phyloP scores from a whole-genome alignment of 1,140 invertebrate genomes.

The Magallana ariakensis region DNA sequence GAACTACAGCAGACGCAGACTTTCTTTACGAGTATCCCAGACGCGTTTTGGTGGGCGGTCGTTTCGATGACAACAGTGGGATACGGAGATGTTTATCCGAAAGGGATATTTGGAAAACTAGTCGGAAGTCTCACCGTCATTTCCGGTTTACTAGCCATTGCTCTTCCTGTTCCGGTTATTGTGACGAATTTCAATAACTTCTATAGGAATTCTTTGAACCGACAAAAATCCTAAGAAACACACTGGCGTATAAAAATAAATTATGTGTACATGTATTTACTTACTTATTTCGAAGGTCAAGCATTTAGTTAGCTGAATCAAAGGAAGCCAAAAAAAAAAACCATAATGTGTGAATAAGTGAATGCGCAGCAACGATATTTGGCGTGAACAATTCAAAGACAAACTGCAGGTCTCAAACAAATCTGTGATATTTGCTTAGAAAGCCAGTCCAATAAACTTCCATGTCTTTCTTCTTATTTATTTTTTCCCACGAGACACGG shows the following conservation, averaged over 20 bases:
- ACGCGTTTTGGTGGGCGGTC: slow-evolving; percentile 78
- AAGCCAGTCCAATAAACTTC: slow-evolving; percentile 10
- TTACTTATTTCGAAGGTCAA: neutral
- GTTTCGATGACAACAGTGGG: slow-evolving; percentile 77
- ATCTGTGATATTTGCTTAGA: neutral
- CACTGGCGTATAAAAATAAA: neutral
- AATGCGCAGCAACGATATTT: too few species aligned
- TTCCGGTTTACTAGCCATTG: slow-evolving; percentile 98
- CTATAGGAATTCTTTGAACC: slow-evolving; percentile 82
- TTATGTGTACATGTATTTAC: neutral
- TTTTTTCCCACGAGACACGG: neutral
- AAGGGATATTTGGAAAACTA: slow-evolving; percentile 77
- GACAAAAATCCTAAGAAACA: neutral
- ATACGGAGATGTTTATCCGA: slow-evolving; percentile 74
- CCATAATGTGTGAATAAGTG: too few species aligned
- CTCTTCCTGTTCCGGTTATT: slow-evolving; percentile 98
- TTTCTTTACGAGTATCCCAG: slow-evolving; percentile 77
- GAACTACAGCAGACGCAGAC: slow-evolving; percentile 66
- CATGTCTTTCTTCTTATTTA: slow-evolving; percentile 19
- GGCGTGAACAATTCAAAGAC: neutral
- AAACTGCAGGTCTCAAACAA: neutral
- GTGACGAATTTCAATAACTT: slow-evolving; percentile 99
- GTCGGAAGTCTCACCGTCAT: slow-evolving; percentile 93
- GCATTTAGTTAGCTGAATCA: neutral
- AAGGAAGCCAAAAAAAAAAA: neutral